A percentile compares a stretch with the other conserved stretches of the same genome.
These are phyloP conservation scores for Pachypeltis micranthus DNA, from an alignment of 1,140 invertebrate species.

Conservation along the genomic window DNA sequence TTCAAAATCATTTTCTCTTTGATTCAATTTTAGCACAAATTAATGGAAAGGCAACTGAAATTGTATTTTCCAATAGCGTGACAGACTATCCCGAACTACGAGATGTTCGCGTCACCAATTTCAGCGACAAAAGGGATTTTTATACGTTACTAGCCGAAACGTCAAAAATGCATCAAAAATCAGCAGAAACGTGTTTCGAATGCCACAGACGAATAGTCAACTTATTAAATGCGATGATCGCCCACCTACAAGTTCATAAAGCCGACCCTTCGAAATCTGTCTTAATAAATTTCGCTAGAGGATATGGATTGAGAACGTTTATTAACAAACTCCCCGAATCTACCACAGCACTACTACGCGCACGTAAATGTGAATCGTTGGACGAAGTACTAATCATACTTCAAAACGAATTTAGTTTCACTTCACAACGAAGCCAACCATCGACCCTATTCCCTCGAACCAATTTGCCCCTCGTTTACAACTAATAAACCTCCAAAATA, in stretches of 20 bases:
- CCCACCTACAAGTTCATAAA: not conserved
- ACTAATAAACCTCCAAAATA: no score
- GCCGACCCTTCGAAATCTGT: not conserved
- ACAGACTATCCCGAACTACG: not conserved
- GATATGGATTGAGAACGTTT: no score
- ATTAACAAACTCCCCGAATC: not conserved
- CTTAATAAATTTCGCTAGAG: not conserved
- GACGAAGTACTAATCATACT: constrained; percentile 8
- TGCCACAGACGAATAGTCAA: not conserved
- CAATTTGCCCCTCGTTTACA: no score
- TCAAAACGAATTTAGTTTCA: not conserved
- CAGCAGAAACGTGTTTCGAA: not conserved
- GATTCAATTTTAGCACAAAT: not conserved
- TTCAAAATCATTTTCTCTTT: not conserved
- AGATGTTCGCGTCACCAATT: not conserved
- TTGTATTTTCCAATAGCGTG: not conserved
- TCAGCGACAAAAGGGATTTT: not conserved
- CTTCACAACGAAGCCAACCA: not conserved
- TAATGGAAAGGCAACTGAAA: not conserved
- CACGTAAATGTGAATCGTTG: not conserved
- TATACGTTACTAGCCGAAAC: not conserved
- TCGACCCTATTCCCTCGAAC: not conserved
- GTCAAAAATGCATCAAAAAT: not conserved
- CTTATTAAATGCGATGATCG: not conserved
- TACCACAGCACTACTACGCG: not conserved